phyloP scores from a whole-genome alignment of 2,113 vertebrate species.

The Caracal caracal region DNA sequence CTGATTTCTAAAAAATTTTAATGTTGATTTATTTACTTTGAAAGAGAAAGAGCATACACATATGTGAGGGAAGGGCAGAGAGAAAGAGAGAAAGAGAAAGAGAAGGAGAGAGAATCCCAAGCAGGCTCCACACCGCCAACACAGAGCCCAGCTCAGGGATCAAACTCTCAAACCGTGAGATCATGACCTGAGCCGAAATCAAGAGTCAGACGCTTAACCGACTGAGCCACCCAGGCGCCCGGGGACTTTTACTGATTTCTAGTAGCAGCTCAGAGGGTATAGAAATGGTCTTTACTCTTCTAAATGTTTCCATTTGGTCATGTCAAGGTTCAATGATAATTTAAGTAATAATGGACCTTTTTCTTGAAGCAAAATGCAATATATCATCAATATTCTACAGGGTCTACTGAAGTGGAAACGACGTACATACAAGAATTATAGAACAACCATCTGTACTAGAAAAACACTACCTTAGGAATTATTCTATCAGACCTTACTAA shows the following conservation, averaged over 20 bases:
- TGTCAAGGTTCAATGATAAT: neutral
- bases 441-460: neutral
- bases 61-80: neutral
- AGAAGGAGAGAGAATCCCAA: too few relatives aligned
- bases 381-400: neutral
- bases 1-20: neutral
- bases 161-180: too few relatives aligned
- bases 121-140: too few relatives aligned
- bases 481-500: neutral
- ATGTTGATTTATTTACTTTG: neutral
- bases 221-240: neutral
- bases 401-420: neutral
- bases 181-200: too few relatives aligned
- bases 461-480: neutral
- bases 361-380: constrained; percentile 1
- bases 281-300: neutral
- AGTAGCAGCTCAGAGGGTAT: neutral
- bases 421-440: neutral
- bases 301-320: neutral
- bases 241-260: neutral
- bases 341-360: constrained; percentile 12
- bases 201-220: too few relatives aligned
- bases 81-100: neutral
- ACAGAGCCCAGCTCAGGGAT: too few relatives aligned
- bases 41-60: neutral